Percentiles rank a stretch among this genome's conserved stretches.
These are phyloP conservation scores for Neomorphus geoffroyi DNA, from an alignment of 2,797 vertebrate species.

Conservation along the genomic window DNA sequence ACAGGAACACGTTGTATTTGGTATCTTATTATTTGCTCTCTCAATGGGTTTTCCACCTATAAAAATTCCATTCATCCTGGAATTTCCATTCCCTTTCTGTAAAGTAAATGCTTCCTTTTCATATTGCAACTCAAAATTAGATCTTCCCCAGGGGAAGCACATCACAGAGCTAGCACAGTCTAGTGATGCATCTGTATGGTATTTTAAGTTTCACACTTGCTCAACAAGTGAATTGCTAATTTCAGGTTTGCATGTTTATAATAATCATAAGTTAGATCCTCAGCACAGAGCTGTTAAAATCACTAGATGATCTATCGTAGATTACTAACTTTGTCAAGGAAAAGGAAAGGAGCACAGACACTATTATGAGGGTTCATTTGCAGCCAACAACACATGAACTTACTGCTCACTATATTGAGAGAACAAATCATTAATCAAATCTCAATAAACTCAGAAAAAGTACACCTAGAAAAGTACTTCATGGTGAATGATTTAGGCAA, in stretches of 20 bases:
- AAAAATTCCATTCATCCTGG: neutral
- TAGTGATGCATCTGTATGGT: neutral
- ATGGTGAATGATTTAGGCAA: neutral
- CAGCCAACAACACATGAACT: neutral
- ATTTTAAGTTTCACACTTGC: neutral
- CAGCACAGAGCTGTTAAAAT: neutral
- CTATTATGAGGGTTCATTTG: neutral
- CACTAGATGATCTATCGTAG: neutral
- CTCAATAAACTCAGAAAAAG: neutral
- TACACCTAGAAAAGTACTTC: neutral
- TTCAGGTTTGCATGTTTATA: neutral
- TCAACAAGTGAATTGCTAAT: neutral
- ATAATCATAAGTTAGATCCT: neutral
- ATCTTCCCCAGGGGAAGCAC: neutral
- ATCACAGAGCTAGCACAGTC: neutral
- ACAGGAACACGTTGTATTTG: neutral
- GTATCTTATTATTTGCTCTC: neutral
- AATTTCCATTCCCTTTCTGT: neutral
- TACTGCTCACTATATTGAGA: neutral
- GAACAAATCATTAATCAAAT: neutral
- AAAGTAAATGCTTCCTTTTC: neutral
- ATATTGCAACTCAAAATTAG: neutral
- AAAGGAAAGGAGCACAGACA: conserved; percentile 6
- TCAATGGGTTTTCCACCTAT: neutral
- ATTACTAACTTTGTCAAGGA: neutral